phyloP scores from a whole-genome alignment of 2,113 vertebrate genomes.

The Dolichotis patagonum region DNA sequence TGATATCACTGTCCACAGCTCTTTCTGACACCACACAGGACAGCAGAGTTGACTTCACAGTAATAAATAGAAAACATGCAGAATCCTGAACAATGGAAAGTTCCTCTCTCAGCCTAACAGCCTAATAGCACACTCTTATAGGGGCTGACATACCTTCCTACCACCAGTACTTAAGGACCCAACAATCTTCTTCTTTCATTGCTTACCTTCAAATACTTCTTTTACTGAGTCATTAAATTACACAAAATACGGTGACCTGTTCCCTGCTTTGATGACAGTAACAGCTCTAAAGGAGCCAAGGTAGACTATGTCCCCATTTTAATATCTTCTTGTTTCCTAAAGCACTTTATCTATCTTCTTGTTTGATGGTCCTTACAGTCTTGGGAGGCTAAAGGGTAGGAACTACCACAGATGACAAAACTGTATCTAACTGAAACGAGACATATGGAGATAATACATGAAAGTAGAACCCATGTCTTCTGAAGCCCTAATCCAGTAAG shows the following conservation, averaged over 20 bases:
- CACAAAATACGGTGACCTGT: neutral
- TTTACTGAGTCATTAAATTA: neutral
- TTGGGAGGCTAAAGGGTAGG: neutral
- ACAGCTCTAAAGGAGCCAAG: neutral
- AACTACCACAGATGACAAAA: neutral
- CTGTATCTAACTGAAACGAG: neutral
- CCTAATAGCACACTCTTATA: accelerated
- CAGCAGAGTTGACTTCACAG: neutral
- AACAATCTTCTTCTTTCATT: neutral
- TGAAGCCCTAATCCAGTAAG: neutral
- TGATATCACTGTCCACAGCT: neutral
- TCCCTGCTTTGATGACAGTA: neutral
- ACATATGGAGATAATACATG: neutral
- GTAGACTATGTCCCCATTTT: neutral
- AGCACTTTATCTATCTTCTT: neutral
- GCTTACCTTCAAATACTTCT: neutral
- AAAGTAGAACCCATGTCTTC: neutral
- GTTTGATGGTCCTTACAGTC: neutral
- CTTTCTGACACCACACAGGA: neutral
- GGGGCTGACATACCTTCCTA: neutral
- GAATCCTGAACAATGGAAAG: neutral
- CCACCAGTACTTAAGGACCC: neutral
- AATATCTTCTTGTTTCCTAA: neutral
- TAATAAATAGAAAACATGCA: neutral
- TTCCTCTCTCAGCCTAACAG: neutral